Conservation (phyloP, 30 jellyfish, hydroid and myxozoan species). For the Aurelia sp. region DNA sequence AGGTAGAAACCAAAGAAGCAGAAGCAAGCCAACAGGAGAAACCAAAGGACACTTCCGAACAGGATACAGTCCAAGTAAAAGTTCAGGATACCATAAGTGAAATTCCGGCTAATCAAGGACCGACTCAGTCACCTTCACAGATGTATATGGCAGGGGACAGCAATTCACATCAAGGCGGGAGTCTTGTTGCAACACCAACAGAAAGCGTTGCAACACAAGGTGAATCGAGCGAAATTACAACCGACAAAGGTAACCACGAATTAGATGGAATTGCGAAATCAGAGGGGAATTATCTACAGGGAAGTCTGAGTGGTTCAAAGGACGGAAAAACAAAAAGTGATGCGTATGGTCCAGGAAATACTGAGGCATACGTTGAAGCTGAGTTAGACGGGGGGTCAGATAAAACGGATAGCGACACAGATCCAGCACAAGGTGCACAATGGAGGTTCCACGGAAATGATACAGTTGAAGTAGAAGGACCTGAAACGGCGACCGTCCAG, state of each 20-base stretch:
- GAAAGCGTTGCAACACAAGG: neutral
- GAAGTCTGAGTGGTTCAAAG: neutral
- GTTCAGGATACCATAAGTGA: neutral
- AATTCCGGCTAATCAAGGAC: neutral
- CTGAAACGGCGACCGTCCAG: neutral
- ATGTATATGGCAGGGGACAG: neutral
- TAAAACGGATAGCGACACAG: neutral
- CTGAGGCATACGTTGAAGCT: neutral
- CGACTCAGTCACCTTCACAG: neutral
- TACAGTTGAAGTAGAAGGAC: neutral
- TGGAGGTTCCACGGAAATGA: neutral
- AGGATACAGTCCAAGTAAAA: neutral
- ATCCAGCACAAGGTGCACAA: neutral
- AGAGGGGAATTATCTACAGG: neutral
- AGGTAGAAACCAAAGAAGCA: neutral
- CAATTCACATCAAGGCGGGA: neutral
- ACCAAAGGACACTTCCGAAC: neutral
- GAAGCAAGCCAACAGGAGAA: neutral
- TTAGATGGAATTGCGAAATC: constrained; percentile 4
- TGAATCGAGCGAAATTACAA: neutral
- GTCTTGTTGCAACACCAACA: neutral
- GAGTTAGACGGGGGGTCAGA: neutral
- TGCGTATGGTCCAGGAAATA: neutral
- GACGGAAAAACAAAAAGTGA: neutral
- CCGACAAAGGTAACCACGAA: neutral